A percentile compares a stretch with the other conserved stretches of the same genome.
These are phyloP conservation scores for Drosophila anomalipes DNA, from an alignment of 2,888 invertebrate genomes.

Conservation along the genomic window DNA sequence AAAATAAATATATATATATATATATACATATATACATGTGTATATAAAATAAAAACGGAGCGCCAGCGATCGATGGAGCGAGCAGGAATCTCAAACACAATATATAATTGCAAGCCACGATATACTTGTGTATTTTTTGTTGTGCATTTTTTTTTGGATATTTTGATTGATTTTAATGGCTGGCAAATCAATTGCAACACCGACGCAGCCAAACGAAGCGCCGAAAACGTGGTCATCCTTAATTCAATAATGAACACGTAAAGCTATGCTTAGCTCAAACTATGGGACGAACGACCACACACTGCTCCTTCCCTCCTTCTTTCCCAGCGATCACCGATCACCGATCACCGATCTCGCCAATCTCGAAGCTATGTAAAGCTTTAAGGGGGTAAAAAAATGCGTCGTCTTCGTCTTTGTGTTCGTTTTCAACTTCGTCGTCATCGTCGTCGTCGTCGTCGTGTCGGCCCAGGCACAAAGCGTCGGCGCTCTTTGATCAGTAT, in stretches of 20 bases:
- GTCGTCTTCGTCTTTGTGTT: slow-evolving; percentile 34
- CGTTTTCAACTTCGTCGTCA: slow-evolving; percentile 29
- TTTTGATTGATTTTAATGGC: slow-evolving; percentile 81
- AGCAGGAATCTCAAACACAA: slow-evolving; percentile 6
- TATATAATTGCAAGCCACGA: slow-evolving; percentile 23
- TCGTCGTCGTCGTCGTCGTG: slow-evolving; percentile 46
- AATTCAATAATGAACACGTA: slow-evolving; percentile 80
- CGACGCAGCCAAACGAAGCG: slow-evolving; percentile 62
- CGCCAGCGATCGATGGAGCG: slow-evolving; percentile 48
- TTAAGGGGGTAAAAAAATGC: slow-evolving; percentile 13
- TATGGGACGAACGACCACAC: slow-evolving; percentile 54
- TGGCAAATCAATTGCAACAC: slow-evolving; percentile 72
- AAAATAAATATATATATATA: too few relatives aligned
- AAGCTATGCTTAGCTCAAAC: slow-evolving; percentile 49
- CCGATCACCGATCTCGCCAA: slow-evolving; percentile 18
- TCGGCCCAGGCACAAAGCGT: slow-evolving; percentile 83
- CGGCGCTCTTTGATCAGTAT: slow-evolving; percentile 85
- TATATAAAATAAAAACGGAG: slow-evolving; percentile 28
- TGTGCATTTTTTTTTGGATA: slow-evolving; percentile 32
- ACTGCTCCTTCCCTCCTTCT: slow-evolving; percentile 20
- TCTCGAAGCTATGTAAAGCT: slow-evolving; percentile 31
- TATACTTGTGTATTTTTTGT: background rate
- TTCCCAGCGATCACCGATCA: slow-evolving; percentile 10
- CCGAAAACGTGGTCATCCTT: slow-evolving; percentile 81
- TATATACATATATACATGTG: background rate